phyloP scores from a whole-genome alignment of 2,797 vertebrate species.

The Schizopygopsis pylzovi region DNA sequence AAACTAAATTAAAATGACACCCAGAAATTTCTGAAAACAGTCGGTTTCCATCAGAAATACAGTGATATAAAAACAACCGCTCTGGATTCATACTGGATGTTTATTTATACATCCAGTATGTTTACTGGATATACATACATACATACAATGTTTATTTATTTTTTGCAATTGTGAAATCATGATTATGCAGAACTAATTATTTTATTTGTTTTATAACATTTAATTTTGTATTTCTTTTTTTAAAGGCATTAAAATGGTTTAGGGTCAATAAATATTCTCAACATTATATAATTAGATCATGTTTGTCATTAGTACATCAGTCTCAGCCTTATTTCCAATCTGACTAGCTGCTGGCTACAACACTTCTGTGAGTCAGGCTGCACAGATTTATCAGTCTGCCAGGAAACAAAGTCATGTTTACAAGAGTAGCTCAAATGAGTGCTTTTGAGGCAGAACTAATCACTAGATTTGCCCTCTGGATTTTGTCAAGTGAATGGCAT shows the following conservation, averaged over 20 bases:
- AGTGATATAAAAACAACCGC: too few relatives aligned
- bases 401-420: constrained; percentile 17
- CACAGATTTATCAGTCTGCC: constrained; percentile 1
- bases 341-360: background rate
- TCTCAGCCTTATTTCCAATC: background rate
- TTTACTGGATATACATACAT: too few relatives aligned
- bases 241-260: background rate
- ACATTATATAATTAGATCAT: background rate
- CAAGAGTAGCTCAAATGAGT: constrained; percentile 18
- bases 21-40: too few relatives aligned
- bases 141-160: too few relatives aligned
- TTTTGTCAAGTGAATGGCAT: background rate
- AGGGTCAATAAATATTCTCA: background rate
- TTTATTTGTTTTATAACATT: too few relatives aligned
- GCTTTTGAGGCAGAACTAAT: constrained; percentile 26
- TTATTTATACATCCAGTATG: too few relatives aligned
- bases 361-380: background rate
- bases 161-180: too few relatives aligned
- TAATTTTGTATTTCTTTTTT: too few relatives aligned
- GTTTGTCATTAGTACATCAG: background rate
- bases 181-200: background rate
- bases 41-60: too few relatives aligned
- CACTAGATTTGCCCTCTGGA: constrained; percentile 17
- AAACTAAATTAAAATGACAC: too few relatives aligned
- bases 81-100: too few relatives aligned